Evolutionary conservation across 2,888 invertebrate species (phyloP).

Genomic region (Quadriops clusia): DNA sequence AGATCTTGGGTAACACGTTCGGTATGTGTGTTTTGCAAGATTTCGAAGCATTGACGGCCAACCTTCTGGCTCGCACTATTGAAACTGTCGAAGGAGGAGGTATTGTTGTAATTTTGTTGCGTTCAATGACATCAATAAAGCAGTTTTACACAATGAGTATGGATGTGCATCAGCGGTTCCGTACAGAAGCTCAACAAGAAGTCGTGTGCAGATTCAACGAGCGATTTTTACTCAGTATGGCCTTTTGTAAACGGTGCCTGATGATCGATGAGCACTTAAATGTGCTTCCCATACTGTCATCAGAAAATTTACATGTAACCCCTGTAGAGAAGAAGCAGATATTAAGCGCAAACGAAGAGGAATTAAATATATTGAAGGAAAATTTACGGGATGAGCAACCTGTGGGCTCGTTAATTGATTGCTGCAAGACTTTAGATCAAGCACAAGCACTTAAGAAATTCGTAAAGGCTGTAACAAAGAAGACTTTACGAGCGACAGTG

Average conservation of each 20-base stretch:
- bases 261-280: slow-evolving; percentile 91
- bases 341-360: slow-evolving; percentile 40
- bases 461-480: slow-evolving; percentile 91
- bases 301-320: slow-evolving; percentile 71
- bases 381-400: slow-evolving; percentile 85
- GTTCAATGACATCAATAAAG: slow-evolving; percentile 74
- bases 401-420: slow-evolving; percentile 74
- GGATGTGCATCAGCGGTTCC: slow-evolving; percentile 94
- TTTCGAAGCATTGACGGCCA: slow-evolving; percentile 88
- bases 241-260: slow-evolving; percentile 76
- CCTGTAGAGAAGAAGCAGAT: slow-evolving; percentile 48
- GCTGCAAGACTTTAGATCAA: slow-evolving; percentile 90
- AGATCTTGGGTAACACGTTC: slow-evolving; percentile 94
- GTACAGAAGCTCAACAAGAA: slow-evolving; percentile 89
- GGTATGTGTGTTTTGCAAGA: slow-evolving; percentile 74
- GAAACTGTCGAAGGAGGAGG: slow-evolving; percentile 85
- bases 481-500: slow-evolving; percentile 76
- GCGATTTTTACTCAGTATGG: slow-evolving; percentile 80
- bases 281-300: slow-evolving; percentile 77
- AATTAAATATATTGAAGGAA: slow-evolving; percentile 65
- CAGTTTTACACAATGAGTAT: slow-evolving; percentile 94
- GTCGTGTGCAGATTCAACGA: slow-evolving; percentile 94
- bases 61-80: slow-evolving; percentile 87
- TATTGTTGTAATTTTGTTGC: slow-evolving; percentile 76
- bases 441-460: slow-evolving; percentile 86